Evolutionary conservation across 64 coral and sea anemone species (phyloP).

Genomic region (Cladopsammia gracilis): DNA sequence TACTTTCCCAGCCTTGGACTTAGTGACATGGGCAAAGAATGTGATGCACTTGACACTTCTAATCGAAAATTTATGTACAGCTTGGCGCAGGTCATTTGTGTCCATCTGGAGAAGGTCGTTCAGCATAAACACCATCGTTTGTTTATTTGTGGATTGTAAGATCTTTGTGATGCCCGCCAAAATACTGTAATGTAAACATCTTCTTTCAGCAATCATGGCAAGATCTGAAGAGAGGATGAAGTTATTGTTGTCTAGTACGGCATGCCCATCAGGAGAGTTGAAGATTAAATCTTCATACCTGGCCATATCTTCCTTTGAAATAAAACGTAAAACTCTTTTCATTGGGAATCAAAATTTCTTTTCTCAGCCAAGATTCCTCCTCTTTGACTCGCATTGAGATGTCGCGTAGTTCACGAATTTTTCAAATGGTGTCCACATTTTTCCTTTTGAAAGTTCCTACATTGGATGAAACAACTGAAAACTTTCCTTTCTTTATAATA

Average conservation of each 20-base stretch:
- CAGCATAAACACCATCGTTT: constrained; percentile 41
- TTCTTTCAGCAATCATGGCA: constrained; percentile 13
- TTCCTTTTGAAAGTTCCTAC: constrained; percentile 1
- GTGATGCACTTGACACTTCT: not conserved
- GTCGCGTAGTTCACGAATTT: constrained; percentile 16
- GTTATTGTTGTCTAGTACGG: constrained; percentile 30
- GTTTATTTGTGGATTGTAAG: not conserved
- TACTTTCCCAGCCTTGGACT: not conserved
- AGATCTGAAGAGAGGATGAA: constrained; percentile 60
- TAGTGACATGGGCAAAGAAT: constrained; percentile 31
- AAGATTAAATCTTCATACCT: constrained; percentile 21
- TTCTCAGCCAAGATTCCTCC: constrained; percentile 45
- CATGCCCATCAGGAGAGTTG: constrained; percentile 17
- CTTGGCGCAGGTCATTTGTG: not conserved
- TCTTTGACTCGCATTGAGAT: constrained; percentile 3
- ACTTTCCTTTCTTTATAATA: not conserved
- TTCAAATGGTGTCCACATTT: not conserved
- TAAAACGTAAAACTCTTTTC: constrained; percentile 27
- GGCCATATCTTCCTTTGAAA: constrained; percentile 6
- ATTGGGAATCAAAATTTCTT: constrained; percentile 37
- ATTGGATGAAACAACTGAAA: constrained; percentile 5
- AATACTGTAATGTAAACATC: constrained; percentile 42
- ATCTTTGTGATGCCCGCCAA: constrained; percentile 28
- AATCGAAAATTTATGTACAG: constrained; percentile 3
- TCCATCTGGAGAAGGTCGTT: constrained; percentile 55